Base-by-base conservation (phyloP, 1,140 invertebrate genomes). In the Oncopodura yosiiana region DNA sequence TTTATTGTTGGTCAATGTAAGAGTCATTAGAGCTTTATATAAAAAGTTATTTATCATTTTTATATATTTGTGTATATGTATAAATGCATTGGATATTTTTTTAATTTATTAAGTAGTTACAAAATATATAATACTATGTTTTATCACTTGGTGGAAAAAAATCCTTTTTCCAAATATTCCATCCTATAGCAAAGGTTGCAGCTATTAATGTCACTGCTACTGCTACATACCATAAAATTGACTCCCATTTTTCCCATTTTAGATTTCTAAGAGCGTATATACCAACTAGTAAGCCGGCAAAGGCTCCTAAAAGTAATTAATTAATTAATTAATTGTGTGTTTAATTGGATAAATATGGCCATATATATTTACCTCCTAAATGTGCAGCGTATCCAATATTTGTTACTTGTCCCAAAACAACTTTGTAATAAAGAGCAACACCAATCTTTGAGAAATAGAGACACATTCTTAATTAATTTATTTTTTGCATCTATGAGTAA, bases 191-290 rank as follows among this genome's bases (percentile, higher is more conserved):
- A n/a, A 53, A 57, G 21, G 46, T 42, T 19, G 46, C 49, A 3
- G 61, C 24, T 8, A 49, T 16, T 12, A 53, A 41, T 12, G 49
- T 36, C 11, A 55, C n/a, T 5, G 38, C 34, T 11, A 59, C 43
- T n/a, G 53, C 52, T 1, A 62, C 41, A 49, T 56, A 64, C 60
- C 60, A 53, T 3, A 56, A 27, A 23, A 56, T 21, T n/a, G 24
- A 50, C 65, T 78, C 77, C 70, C 78, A 77, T 16, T 69, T 62
- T 43, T 71, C 71, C 54, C 75, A 70, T 57, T 73, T 69, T 19
- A 80, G 67, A 66, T 80, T 80, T 54, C 74, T 71, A 32, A 79
- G 66, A n/a, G 76, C 70, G 19, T 76, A 69, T 23, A 79, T 65
- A 12, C 78, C 78, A 26, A 80, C 65, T 11, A 78, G 70, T 6